Evolutionary conservation across 2,888 invertebrate genomes (phyloP), one percentile per base, ranked within the genome.

Genomic region (Pandemis cinnamomeana): DNA sequence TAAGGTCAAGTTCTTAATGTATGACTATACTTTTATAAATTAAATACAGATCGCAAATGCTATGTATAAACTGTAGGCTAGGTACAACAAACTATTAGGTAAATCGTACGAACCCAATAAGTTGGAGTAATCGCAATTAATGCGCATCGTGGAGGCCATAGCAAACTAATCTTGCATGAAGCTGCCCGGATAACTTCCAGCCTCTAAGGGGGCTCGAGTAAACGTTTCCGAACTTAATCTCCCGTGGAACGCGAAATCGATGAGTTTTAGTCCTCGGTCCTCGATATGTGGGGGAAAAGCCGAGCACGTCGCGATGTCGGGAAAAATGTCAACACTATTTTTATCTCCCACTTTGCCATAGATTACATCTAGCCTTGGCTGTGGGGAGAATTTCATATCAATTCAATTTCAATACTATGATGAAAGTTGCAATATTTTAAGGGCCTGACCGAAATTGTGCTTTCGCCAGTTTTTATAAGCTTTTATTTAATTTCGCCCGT

Each of bases 291-390:
- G 81, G 83, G 80, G 81, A 78, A 75, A 67, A 58, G 70, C 68
- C 36, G 71, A 72, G 71, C 48, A 67, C 74, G 55, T 67, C 73
- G 71, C 63, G 55, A 71, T 71, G 66, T 67, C 55, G 87, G 86
- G 85, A 86, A 86, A 87, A 89, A 89, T 89, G 89, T 88, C 88
- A 89, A 90, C 87, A 89, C 88, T 87, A 86, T 84, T 86, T 85
- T 86, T 87, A 73, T 73, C 69, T 69, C 64, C 51, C 60, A 66
- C 64, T 69, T 51, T 20, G 48, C 27, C 58, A 53, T 13, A 69
- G 69, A 69, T 69, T 60, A 44, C 73, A 48, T 41, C 67, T 61
- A 55, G 60, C 66, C 72, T 72, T 62, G 55, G 46, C 44, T 11
- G 36, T 61, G 27, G 27, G 13, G 41, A 11, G 64, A 42, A 41